phyloP scores from a whole-genome alignment of 2,888 invertebrate species.

The Tachina fera region DNA sequence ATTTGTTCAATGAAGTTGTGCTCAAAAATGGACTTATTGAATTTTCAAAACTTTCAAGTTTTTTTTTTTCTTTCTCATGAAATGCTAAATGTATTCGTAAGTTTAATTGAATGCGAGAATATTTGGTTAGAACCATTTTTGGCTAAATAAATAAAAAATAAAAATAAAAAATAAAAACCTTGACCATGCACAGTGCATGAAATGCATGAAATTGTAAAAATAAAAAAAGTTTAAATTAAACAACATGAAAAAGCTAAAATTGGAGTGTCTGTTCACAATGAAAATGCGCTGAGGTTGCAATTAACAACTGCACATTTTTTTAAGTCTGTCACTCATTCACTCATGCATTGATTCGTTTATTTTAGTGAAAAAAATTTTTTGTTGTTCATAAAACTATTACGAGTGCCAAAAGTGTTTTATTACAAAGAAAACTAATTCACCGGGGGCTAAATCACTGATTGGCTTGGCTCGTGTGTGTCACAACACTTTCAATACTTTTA shows the following conservation, averaged over 20 bases:
- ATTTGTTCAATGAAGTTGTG: constrained; percentile 9
- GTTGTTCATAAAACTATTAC: constrained; percentile 19
- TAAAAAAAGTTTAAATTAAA: constrained; percentile 14
- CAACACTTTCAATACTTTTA: constrained; percentile 27
- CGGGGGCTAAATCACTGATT: not conserved
- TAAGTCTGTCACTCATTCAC: constrained; percentile 7
- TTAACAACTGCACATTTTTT: constrained; percentile 40
- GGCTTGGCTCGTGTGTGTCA: not conserved
- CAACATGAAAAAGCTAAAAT: constrained; percentile 32
- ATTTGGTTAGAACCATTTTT: constrained; percentile 61
- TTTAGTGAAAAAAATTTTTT: not conserved
- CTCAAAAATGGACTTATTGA: constrained; percentile 44
- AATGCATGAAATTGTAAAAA: constrained; percentile 6
- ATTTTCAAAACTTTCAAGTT: constrained; percentile 53
- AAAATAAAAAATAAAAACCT: constrained; percentile 40
- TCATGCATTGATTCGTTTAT: constrained; percentile 7
- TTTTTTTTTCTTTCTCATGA: not conserved
- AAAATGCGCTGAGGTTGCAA: constrained; percentile 46
- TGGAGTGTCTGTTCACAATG: constrained; percentile 27
- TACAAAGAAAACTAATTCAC: constrained; percentile 2
- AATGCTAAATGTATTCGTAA: not conserved
- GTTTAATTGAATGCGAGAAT: constrained; percentile 35
- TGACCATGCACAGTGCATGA: constrained; percentile 64
- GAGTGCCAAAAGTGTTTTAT: constrained; percentile 37
- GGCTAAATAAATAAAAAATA: constrained; percentile 23